phyloP scores from a whole-genome alignment of 2,888 invertebrate species.

The Toxonevra muliebris region DNA sequence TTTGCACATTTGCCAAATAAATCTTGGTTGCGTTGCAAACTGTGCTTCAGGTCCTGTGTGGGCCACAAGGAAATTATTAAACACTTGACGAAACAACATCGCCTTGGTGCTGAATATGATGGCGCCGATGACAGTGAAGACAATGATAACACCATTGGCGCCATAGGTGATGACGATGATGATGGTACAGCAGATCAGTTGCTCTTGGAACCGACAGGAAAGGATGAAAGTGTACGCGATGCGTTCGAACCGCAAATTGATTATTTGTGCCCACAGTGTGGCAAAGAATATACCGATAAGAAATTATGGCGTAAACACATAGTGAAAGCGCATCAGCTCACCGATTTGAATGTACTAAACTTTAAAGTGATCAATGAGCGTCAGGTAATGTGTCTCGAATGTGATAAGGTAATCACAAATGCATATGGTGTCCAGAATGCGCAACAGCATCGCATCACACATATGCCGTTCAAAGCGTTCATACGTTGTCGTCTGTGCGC shows the following conservation, averaged over 20 bases:
- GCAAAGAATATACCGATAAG: conserved; percentile 55
- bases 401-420: conserved; percentile 57
- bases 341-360: conserved; percentile 53
- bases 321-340: conserved; percentile 54
- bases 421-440: conserved; percentile 60
- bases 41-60: conserved; percentile 51
- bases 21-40: conserved; percentile 57
- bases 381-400: conserved; percentile 55
- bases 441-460: conserved; percentile 58
- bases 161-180: conserved; percentile 23
- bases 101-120: conserved; percentile 40
- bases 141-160: conserved; percentile 5
- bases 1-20: conserved; percentile 54
- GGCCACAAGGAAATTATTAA: conserved; percentile 47
- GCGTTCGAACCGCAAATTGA: conserved; percentile 56
- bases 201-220: not conserved
- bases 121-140: conserved; percentile 35
- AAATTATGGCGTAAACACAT: conserved; percentile 58
- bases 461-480: conserved; percentile 56
- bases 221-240: conserved; percentile 45
- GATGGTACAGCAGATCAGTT: conserved; percentile 31
- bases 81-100: conserved; percentile 51
- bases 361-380: conserved; percentile 55
- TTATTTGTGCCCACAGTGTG: conserved; percentile 57
- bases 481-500: conserved; percentile 56